Percentiles rank a stretch among this genome's conserved stretches.
These are phyloP conservation scores for Chaetoderma sp. DNA, from an alignment of 2,888 invertebrate species.

Conservation along the genomic window DNA sequence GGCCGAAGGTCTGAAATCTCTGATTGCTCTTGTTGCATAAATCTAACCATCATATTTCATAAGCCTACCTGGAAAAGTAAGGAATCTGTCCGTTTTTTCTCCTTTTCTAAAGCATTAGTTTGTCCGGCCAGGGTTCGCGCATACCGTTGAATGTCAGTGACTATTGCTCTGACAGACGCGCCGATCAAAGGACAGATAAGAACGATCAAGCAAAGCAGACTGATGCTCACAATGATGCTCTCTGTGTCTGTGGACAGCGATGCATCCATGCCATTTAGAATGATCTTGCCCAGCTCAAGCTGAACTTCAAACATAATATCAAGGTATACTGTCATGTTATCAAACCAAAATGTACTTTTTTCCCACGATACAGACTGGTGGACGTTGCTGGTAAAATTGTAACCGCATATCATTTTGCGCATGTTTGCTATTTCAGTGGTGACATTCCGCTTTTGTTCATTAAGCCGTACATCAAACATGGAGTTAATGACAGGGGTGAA, in stretches of 20 bases:
- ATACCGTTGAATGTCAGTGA: slow-evolving; percentile 10
- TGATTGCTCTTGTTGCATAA: too few species aligned
- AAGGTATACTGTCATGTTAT: slow-evolving; percentile 25
- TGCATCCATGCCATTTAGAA: slow-evolving; percentile 22
- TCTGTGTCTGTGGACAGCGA: neutral
- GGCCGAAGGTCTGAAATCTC: too few species aligned
- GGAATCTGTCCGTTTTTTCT: slow-evolving; percentile 59
- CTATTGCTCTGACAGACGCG: slow-evolving; percentile 5
- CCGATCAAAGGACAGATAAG: slow-evolving; percentile 9
- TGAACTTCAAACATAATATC: slow-evolving; percentile 38
- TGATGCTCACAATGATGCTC: slow-evolving; percentile 6
- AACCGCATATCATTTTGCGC: neutral
- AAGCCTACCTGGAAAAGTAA: slow-evolving; percentile 55
- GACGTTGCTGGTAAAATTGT: neutral
- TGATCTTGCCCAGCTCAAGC: slow-evolving; percentile 28
- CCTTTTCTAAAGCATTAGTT: slow-evolving; percentile 56
- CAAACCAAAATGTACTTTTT: slow-evolving; percentile 11
- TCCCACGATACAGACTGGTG: neutral
- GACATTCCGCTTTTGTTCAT: neutral
- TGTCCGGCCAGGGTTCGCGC: slow-evolving; percentile 11
- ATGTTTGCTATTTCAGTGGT: neutral
- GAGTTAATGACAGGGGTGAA: neutral
- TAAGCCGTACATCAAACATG: neutral
- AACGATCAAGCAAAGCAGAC: slow-evolving; percentile 2
- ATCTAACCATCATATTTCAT: too few species aligned